These are phyloP conservation scores for Styela plicata DNA, from an alignment of 23 tunicate species.

Conservation along the genomic window DNA sequence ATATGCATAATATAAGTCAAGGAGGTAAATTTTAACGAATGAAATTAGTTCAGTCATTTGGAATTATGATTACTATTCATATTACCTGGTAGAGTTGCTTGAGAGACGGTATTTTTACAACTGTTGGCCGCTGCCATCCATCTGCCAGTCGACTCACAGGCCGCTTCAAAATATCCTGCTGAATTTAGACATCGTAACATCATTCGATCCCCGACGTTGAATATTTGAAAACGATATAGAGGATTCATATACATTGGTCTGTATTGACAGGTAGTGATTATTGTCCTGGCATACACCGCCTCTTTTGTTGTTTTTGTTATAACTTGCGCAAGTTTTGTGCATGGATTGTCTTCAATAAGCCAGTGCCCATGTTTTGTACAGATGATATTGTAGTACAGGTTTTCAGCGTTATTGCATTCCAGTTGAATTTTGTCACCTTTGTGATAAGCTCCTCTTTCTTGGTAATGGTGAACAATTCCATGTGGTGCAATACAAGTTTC, in stretches of 20 bases:
- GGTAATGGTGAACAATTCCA: background rate
- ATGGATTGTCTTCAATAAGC: no score
- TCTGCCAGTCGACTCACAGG: background rate
- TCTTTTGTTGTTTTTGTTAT: no score
- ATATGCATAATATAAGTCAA: no score
- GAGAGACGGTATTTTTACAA: no score
- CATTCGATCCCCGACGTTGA: background rate
- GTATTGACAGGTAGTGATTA: background rate
- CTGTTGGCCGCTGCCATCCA: background rate
- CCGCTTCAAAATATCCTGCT: background rate
- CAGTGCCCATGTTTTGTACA: no score
- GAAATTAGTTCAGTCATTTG: no score
- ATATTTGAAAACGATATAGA: background rate
- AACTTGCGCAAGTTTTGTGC: no score
- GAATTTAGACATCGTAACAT: background rate
- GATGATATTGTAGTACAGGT: background rate
- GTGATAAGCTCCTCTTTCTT: background rate
- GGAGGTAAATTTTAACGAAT: no score
- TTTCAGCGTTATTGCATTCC: background rate
- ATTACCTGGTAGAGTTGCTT: no score
- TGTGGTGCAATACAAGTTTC: background rate
- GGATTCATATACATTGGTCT: background rate
- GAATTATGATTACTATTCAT: no score
- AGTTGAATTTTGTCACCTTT: background rate
- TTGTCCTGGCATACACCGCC: no score